phyloP scores from a whole-genome alignment of 2,797 vertebrate species.

The Semotilus atromaculatus region DNA sequence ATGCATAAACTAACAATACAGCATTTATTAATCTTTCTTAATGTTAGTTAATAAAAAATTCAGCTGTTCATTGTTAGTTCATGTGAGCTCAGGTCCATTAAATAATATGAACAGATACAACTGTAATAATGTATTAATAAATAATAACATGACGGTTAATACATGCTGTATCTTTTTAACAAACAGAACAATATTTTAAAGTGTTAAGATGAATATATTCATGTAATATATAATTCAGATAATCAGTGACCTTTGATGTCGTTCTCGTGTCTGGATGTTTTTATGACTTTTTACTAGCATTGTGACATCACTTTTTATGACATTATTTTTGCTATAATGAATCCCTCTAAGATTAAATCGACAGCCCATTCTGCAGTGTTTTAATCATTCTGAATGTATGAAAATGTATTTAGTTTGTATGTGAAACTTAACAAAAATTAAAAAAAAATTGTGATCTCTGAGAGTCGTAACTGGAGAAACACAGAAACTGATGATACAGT shows the following conservation, averaged over 20 bases:
- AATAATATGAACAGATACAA: background rate
- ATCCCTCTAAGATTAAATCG: background rate
- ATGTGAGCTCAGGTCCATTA: background rate
- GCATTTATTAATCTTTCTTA: too few species aligned
- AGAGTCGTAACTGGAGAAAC: background rate
- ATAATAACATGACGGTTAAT: background rate
- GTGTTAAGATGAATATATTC: background rate
- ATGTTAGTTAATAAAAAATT: too few species aligned
- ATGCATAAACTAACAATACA: background rate
- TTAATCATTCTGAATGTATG: background rate
- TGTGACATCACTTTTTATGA: background rate
- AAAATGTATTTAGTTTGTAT: background rate
- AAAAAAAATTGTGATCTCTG: too few species aligned
- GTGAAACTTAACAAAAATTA: background rate
- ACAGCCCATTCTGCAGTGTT: background rate
- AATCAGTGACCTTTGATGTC: background rate
- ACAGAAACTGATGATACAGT: background rate
- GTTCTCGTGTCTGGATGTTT: background rate
- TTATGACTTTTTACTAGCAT: background rate
- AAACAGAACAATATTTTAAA: background rate
- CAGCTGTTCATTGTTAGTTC: too few species aligned
- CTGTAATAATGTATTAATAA: background rate
- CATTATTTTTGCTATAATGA: background rate
- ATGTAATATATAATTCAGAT: background rate
- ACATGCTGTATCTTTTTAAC: background rate